Evolutionary conservation across 2,888 invertebrate genomes (phyloP), one percentile per base, ranked within the genome.

Genomic region (Drosophila tanythrix): DNA sequence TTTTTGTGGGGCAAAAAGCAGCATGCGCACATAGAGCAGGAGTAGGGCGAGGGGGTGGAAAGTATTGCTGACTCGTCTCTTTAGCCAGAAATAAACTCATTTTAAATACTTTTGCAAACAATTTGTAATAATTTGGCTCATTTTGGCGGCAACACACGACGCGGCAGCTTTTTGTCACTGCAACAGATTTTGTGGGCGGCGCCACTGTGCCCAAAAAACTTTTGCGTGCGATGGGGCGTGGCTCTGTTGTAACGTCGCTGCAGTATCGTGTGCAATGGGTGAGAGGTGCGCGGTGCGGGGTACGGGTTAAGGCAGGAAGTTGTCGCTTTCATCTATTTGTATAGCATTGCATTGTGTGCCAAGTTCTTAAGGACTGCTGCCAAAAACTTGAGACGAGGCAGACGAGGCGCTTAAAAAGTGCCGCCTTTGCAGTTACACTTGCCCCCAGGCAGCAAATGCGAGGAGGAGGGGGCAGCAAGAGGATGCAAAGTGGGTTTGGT

Each of bases 81-180:
- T 70, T 58, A 67, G 67, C 68, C 81, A 73, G 81, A 82, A 82
- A 86, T 88, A 88, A 87, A 90, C 89, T 83, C 86, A 88, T 88
- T 88, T 87, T 87, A 90, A 87, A 87, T 87, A 87, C 86, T 87
- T 90, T 90, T 74, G 81, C 88, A 77, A 87, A 87, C 86, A 87
- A 87, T 87, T 87, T 87, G 86, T 90, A 83, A 87, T 90, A 87
- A 87, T 87, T 87, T 87, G 89, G 90, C 88, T 85, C 88, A 87
- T 87, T 87, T 87, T 68, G 70, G 60, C 58, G 68, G 69, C 70
- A 72, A 65, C 73, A 74, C 59, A 70, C 70, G 69, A 66, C 43
- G 79, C 46, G 64, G 62, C 65, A 56, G 79, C 79, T 79, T 71
- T 75, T 79, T 79, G 79, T 70, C 77, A 75, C 46, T 79, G 79